Conservation (phyloP, 2,797 vertebrate genomes). For the Petrocephalus sullivani region DNA sequence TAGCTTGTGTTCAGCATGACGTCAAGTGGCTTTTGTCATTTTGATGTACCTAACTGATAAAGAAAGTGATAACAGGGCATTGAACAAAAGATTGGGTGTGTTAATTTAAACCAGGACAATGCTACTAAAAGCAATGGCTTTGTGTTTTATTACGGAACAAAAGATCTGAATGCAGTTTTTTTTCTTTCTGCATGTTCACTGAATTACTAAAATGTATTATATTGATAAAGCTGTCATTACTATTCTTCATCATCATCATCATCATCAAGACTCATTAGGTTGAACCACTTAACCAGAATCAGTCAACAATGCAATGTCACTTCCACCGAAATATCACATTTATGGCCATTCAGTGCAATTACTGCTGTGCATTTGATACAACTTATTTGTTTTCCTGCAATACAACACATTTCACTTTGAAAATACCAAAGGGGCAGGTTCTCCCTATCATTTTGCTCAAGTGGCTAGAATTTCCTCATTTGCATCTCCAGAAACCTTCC, state of each 20-base stretch:
- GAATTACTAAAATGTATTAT: not conserved
- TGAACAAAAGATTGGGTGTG: not conserved
- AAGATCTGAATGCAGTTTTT: not conserved
- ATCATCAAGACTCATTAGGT: not conserved
- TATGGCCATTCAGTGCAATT: not conserved
- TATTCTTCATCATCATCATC: not conserved
- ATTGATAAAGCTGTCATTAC: not conserved
- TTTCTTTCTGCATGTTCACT: not conserved
- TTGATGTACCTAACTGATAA: not conserved
- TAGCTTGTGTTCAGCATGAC: not conserved
- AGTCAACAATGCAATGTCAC: not conserved
- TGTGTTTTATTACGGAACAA: not conserved
- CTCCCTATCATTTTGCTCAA: not conserved
- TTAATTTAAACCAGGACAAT: not conserved
- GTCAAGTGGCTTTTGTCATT: not conserved
- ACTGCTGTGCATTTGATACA: not conserved
- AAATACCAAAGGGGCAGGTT: not conserved
- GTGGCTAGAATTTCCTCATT: not conserved
- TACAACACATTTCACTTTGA: not conserved
- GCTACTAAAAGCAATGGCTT: not conserved
- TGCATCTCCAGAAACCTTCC: not conserved
- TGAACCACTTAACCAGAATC: not conserved
- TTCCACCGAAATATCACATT: not conserved
- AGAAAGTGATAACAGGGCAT: not conserved
- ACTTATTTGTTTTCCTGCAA: not conserved